These are phyloP conservation scores for Drosophila fulvimacula DNA, from an alignment of 2,888 invertebrate genomes.

Conservation along the genomic window DNA sequence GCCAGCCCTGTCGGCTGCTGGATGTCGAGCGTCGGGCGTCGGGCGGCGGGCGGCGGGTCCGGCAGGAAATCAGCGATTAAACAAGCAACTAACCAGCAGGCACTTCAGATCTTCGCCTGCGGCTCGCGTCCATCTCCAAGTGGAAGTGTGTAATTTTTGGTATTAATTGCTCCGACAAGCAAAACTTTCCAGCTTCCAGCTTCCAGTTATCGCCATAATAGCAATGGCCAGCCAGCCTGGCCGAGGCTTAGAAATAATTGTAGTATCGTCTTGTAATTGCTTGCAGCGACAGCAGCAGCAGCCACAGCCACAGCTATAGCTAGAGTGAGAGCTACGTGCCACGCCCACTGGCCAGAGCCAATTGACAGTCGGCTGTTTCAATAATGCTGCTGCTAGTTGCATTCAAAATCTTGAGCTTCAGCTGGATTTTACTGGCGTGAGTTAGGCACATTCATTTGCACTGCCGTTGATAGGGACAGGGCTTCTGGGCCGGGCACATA, in stretches of 20 bases:
- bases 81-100: constrained; percentile 70
- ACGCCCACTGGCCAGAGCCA: constrained; percentile 51
- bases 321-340: constrained; percentile 24
- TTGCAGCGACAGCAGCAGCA: constrained; percentile 54
- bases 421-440: constrained; percentile 10
- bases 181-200: constrained; percentile 73
- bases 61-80: constrained; percentile 80
- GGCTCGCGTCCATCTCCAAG: constrained; percentile 31
- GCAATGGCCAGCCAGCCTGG: constrained; percentile 1
- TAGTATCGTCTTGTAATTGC: constrained; percentile 77
- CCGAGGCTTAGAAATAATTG: constrained; percentile 69
- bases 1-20: too few species aligned
- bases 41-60: constrained; percentile 23
- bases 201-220: constrained; percentile 47
- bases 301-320: background rate
- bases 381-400: constrained; percentile 42
- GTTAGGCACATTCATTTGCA: constrained; percentile 27
- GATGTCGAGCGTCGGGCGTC: too few species aligned
- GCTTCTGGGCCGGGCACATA: constrained; percentile 42
- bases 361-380: constrained; percentile 55
- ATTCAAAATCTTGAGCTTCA: constrained; percentile 1
- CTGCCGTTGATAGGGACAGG: constrained; percentile 20
- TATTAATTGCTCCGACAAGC: constrained; percentile 67
- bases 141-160: constrained; percentile 78
- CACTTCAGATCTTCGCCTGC: constrained; percentile 57